Conservation (phyloP, 2,888 invertebrate species). For the Drosophila multiciliata region DNA sequence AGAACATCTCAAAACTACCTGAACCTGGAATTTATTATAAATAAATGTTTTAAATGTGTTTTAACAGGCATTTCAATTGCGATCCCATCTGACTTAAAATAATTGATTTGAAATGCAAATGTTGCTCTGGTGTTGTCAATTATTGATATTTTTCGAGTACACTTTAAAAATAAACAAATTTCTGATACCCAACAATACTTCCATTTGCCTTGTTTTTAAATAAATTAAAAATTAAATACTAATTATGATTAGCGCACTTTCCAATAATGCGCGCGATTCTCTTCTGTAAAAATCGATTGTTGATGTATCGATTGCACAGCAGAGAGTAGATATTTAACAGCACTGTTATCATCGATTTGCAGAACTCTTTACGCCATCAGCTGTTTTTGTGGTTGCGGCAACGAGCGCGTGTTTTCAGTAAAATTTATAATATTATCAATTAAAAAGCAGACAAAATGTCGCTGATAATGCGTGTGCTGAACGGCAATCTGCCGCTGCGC, state of each 20-base stretch:
- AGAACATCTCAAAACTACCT: constrained; percentile 36
- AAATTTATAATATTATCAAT: constrained; percentile 49
- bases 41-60: constrained; percentile 63
- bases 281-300: background rate
- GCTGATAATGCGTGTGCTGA: constrained; percentile 70
- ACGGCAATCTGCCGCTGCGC: constrained; percentile 63
- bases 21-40: constrained; percentile 59
- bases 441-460: constrained; percentile 70
- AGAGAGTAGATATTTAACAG: background rate
- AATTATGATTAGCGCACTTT: constrained; percentile 33
- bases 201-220: constrained; percentile 44
- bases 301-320: background rate
- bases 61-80: constrained; percentile 23
- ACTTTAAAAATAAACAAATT: background rate
- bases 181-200: constrained; percentile 17
- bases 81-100: background rate
- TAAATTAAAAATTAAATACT: constrained; percentile 19
- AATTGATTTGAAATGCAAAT: background rate
- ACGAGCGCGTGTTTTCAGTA: constrained; percentile 54
- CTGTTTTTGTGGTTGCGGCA: constrained; percentile 53
- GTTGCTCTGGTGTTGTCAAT: background rate
- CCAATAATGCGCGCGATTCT: constrained; percentile 4
- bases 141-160: background rate
- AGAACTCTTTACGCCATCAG: constrained; percentile 45
- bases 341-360: constrained; percentile 6